phyloP scores from a whole-genome alignment of 2,888 invertebrate species.

The Parapristionchus giblindavisi region DNA sequence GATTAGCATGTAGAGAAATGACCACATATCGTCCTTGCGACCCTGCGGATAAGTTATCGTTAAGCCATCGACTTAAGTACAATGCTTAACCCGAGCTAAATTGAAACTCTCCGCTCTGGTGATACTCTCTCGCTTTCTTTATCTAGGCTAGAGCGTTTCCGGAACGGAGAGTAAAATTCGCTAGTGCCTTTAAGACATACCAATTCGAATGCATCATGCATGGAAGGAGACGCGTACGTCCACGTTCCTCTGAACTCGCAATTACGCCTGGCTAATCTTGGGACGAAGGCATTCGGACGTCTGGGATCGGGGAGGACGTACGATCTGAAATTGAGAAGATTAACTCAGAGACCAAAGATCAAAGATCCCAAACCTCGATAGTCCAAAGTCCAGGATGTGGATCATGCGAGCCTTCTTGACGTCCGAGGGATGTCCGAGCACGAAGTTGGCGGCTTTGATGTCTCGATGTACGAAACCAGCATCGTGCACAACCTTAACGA shows the following conservation, averaged over 20 bases:
- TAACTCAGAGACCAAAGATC: background rate
- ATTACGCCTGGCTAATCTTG: constrained; percentile 26
- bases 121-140: too few relatives aligned
- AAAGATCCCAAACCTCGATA: constrained; percentile 21
- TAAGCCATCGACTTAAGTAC: too few relatives aligned
- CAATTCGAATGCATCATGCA: constrained; percentile 45
- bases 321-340: background rate
- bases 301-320: background rate
- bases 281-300: background rate
- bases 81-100: background rate
- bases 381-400: constrained; percentile 36
- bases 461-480: constrained; percentile 33
- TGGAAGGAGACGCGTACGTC: constrained; percentile 45
- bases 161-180: too few relatives aligned
- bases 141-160: too few relatives aligned
- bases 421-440: constrained; percentile 26
- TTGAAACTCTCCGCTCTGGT: background rate
- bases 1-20: constrained; percentile 15
- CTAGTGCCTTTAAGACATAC: background rate
- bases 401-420: constrained; percentile 11
- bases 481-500: constrained; percentile 24
- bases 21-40: constrained; percentile 28
- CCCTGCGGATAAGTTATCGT: too few relatives aligned
- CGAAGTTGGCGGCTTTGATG: constrained; percentile 33
- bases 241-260: constrained; percentile 52